Evolutionary conservation across 2,888 invertebrate genomes (phyloP).

Genomic region (Metacarcinus magister): DNA sequence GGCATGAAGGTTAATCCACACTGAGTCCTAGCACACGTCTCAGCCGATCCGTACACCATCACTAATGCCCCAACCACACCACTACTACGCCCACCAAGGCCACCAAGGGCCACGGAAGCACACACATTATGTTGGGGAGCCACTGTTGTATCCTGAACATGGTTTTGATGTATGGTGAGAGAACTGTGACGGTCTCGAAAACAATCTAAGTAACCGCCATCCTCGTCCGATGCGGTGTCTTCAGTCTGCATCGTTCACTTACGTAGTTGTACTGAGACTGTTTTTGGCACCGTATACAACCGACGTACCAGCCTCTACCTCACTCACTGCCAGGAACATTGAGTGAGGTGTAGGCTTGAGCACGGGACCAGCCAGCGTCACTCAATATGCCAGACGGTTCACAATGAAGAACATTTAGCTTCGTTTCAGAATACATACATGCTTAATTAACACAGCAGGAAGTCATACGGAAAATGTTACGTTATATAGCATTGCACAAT

Average conservation of each 20-base stretch:
- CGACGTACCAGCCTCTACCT: background rate
- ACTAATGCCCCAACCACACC: conserved; percentile 66
- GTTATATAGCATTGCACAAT: background rate
- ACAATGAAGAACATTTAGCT: background rate
- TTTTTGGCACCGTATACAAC: background rate
- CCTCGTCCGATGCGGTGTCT: background rate
- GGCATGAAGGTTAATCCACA: conserved; percentile 40
- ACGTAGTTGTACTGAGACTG: background rate
- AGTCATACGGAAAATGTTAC: background rate
- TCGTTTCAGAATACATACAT: background rate
- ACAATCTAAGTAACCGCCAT: background rate
- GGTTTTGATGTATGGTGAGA: conserved; percentile 52
- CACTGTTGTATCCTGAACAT: background rate
- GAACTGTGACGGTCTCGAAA: conserved; percentile 1
- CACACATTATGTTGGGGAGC: conserved; percentile 64
- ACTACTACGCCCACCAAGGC: conserved; percentile 17
- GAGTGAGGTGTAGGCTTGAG: background rate
- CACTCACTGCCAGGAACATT: background rate
- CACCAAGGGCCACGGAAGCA: background rate
- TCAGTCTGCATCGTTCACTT: background rate
- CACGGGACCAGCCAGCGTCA: background rate
- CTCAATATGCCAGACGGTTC: background rate
- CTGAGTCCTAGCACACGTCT: conserved; percentile 71
- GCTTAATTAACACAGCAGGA: background rate
- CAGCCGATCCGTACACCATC: conserved; percentile 75